These are phyloP conservation scores for Anthoscopus minutus DNA, from an alignment of 2,113 vertebrate genomes.

Conservation along the genomic window DNA sequence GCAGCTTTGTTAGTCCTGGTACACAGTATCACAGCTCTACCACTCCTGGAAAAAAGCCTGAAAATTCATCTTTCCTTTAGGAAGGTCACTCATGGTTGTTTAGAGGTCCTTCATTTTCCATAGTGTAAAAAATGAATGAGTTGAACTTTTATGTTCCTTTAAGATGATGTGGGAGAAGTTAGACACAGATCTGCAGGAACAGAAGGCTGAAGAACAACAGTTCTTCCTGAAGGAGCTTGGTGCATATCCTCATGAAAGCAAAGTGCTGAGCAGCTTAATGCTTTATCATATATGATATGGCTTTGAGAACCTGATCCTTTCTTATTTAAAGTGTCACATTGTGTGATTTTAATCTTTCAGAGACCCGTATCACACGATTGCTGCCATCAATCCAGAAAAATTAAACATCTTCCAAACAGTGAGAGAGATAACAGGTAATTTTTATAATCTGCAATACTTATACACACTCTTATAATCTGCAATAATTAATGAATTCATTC, in stretches of 20 bases:
- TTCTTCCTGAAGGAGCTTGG: neutral
- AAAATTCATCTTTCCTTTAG: neutral
- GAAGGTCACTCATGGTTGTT: neutral
- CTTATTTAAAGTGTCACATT: neutral
- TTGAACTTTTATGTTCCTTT: neutral
- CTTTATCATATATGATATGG: neutral
- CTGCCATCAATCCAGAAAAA: slow-evolving; percentile 90
- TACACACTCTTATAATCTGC: neutral
- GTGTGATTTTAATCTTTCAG: slow-evolving; percentile 68
- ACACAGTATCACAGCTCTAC: neutral
- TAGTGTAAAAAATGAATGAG: neutral
- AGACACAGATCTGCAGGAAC: neutral
- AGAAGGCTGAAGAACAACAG: neutral
- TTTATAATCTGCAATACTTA: neutral
- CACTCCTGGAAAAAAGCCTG: neutral
- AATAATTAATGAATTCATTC: neutral
- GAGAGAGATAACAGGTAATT: slow-evolving; percentile 93
- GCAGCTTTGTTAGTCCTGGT: neutral
- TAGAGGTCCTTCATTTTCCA: neutral
- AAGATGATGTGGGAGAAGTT: neutral
- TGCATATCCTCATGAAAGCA: neutral
- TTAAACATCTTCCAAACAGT: slow-evolving; percentile 92
- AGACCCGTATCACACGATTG: slow-evolving; percentile 92
- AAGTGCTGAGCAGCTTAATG: neutral
- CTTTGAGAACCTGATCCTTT: neutral